phyloP scores from a whole-genome alignment of 2,113 vertebrate species.

The Amazona vittata region DNA sequence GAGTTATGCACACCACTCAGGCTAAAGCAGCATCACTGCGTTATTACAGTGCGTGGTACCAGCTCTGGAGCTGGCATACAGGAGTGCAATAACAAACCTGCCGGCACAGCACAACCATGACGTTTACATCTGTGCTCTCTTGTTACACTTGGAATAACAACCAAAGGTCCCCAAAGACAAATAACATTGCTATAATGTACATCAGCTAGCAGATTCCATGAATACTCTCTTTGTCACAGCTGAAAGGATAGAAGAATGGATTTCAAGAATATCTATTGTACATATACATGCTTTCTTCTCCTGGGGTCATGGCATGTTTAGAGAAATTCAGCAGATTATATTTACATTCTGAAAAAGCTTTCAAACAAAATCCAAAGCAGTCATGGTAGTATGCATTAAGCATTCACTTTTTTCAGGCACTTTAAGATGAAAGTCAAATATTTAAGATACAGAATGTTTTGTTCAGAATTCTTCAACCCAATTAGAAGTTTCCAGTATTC shows the following conservation, averaged over 20 bases:
- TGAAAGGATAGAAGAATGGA: neutral
- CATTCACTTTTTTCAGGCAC: neutral
- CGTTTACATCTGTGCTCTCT: fast-evolving
- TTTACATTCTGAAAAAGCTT: neutral
- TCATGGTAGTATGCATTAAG: neutral
- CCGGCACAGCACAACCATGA: fast-evolving
- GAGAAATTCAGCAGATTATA: neutral
- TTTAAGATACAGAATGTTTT: neutral
- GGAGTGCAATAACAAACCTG: neutral
- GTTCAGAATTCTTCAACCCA: neutral
- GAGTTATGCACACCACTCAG: neutral
- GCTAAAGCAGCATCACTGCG: neutral
- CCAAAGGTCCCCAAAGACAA: neutral
- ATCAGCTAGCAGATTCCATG: neutral
- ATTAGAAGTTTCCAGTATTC: neutral
- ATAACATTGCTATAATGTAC: neutral
- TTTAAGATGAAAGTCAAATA: neutral
- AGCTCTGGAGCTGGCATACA: fast-evolving
- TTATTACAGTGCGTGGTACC: fast-evolving
- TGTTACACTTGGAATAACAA: neutral
- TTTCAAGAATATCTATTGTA: neutral
- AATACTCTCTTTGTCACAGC: neutral
- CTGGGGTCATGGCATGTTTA: neutral
- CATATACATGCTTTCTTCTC: neutral
- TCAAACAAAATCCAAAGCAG: neutral